Evolutionary conservation across 2,797 vertebrate genomes (phyloP), one percentile per base, ranked within the genome.

Genomic region (Pogoniulus pusillus): DNA sequence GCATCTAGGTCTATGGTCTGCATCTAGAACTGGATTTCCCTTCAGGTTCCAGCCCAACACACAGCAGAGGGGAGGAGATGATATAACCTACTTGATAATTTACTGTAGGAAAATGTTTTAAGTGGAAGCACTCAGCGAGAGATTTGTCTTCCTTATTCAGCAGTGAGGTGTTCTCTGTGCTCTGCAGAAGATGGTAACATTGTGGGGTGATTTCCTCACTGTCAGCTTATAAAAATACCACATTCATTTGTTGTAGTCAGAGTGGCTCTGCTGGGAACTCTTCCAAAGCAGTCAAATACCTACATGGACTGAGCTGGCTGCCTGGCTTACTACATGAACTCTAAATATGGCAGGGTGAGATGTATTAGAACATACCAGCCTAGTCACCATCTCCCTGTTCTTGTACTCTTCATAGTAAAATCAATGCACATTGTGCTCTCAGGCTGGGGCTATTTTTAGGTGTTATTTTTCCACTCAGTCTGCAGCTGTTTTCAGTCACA

Each of bases 401-500:
- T 84, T 63, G 37, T 85, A 84, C 79, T 90, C 92, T 93, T 89
- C 94, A 90, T 96, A 96, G 93, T 94, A 89, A 93, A 96, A 94
- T 95, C 90, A 89, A 93, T 45, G 88, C 47, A 92, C 94, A 92
- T 93, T 95, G 96, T 97, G 95, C 96, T 97, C 96, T 92, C 66
- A 93, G 91, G 89, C 45, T 37, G 84, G 70, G 65, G 92, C 95
- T 97, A 97, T 95, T 97, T 96, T 95, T 97, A 97, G 96, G 95
- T 95, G 93, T 76, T 95, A 89, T 95, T 97, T 96, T 96, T 95
- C 92, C 96, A 96, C 93, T 95, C 32, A 89, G 97, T 96, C 96
- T 96, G 93, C 95, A 96, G 96, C 96, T 97, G 97, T 96, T 97
- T 97, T 95, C 93, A 97, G 96, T 97, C 96, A 97, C 94, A 96